Evolutionary conservation across 2,113 vertebrate genomes (phyloP).

Genomic region (Phycodurus eques): DNA sequence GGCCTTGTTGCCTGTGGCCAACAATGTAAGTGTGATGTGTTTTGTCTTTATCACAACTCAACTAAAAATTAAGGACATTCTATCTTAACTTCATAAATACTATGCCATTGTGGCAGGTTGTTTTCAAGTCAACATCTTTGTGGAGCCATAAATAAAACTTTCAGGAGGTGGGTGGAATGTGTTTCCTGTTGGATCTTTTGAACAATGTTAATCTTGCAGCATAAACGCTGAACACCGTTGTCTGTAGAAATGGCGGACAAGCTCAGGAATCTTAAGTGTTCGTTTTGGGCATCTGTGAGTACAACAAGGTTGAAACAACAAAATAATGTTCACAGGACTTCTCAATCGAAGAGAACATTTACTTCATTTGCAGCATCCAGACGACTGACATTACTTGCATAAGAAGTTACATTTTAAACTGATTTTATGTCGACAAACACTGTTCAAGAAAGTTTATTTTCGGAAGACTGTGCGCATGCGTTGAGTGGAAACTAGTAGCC

Average conservation of each 20-base stretch:
- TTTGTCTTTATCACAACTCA: not conserved
- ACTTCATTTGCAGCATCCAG: too few species aligned
- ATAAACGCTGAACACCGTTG: too few species aligned
- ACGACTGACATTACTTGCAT: too few species aligned
- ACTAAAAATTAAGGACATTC: not conserved
- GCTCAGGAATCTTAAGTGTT: too few species aligned
- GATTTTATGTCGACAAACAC: too few species aligned
- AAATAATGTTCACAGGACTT: too few species aligned
- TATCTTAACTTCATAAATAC: not conserved
- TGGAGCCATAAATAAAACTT: not conserved
- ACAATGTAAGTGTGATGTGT: constrained; percentile 68
- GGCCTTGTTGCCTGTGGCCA: constrained; percentile 57
- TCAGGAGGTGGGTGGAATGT: not conserved
- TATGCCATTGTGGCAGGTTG: not conserved
- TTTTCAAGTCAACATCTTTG: not conserved
- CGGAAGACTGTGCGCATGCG: not conserved
- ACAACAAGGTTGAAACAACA: too few species aligned
- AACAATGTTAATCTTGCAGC: not conserved
- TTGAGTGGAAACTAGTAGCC: not conserved
- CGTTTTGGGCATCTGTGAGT: too few species aligned
- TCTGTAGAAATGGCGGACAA: too few species aligned
- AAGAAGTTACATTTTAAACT: not conserved
- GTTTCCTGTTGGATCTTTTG: not conserved
- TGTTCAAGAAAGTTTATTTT: not conserved
- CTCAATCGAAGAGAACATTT: too few species aligned